Evolutionary conservation across 2,797 vertebrate genomes (phyloP).

Genomic region (Dallia pectoralis): DNA sequence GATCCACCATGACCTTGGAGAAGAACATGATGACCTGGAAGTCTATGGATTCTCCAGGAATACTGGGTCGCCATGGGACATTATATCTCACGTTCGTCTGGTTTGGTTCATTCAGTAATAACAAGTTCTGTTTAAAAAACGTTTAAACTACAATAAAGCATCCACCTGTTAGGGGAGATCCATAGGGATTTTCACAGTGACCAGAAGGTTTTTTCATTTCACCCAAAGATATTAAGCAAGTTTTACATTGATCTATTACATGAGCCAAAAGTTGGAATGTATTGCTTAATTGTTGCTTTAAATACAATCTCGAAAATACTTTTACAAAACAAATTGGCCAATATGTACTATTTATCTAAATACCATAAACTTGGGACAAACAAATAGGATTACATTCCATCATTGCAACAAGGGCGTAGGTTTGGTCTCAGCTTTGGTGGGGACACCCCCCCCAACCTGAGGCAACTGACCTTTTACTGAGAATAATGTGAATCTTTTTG

Average conservation of each 20-base stretch:
- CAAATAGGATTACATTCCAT: too few relatives aligned
- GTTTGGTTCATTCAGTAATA: not conserved
- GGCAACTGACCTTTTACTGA: too few relatives aligned
- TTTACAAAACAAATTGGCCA: too few relatives aligned
- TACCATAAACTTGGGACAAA: not conserved
- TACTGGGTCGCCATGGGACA: not conserved
- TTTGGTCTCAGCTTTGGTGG: too few relatives aligned
- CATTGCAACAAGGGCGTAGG: too few relatives aligned
- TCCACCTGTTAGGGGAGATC: not conserved
- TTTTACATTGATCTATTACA: not conserved
- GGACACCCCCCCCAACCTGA: too few relatives aligned
- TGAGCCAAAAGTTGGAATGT: not conserved
- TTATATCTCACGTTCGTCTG: not conserved
- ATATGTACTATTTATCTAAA: not conserved
- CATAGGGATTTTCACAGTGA: not conserved
- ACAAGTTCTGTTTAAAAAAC: not conserved
- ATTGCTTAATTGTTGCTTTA: too few relatives aligned
- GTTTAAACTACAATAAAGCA: not conserved
- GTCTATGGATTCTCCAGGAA: not conserved
- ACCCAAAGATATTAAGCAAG: not conserved
- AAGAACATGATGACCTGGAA: conserved; percentile 10
- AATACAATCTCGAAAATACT: too few relatives aligned
- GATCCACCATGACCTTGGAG: conserved; percentile 18
- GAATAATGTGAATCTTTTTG: too few relatives aligned
- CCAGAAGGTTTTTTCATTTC: not conserved